phyloP scores from a whole-genome alignment of 2,888 invertebrate genomes.

The Subacronicta megacephala region DNA sequence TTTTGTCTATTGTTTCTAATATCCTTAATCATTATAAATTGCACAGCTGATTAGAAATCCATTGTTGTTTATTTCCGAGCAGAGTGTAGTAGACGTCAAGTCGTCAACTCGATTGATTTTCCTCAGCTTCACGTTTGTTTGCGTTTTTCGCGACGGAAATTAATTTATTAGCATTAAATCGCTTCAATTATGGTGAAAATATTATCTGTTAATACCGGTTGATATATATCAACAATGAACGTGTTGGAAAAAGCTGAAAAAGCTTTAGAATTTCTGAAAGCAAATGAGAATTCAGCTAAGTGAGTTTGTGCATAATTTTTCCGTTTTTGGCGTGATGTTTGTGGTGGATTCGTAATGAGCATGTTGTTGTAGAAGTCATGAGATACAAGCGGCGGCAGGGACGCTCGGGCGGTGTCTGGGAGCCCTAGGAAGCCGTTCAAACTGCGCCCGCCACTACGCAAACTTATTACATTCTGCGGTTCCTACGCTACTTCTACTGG shows the following conservation, averaged over 20 bases:
- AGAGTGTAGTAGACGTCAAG: too few species aligned
- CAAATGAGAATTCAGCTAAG: constrained; percentile 78
- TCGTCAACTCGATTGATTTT: constrained; percentile 71
- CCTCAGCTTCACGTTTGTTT: constrained; percentile 68
- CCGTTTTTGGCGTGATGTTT: constrained; percentile 31
- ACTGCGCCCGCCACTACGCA: constrained; percentile 81
- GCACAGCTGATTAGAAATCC: constrained; percentile 28
- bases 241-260: constrained; percentile 86
- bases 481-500: constrained; percentile 80
- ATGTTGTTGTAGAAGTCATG: constrained; percentile 75
- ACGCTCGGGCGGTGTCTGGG: constrained; percentile 84
- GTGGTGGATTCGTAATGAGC: constrained; percentile 30
- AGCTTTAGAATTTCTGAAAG: constrained; percentile 82
- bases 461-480: constrained; percentile 80
- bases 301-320: constrained; percentile 62
- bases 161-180: constrained; percentile 45
- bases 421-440: constrained; percentile 80
- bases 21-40: too few species aligned
- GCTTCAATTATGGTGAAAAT: constrained; percentile 60
- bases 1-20: too few species aligned
- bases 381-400: constrained; percentile 82
- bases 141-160: constrained; percentile 63
- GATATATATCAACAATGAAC: constrained; percentile 74
- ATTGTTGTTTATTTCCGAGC: constrained; percentile 34
- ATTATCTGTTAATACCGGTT: constrained; percentile 49